A percentile compares a stretch with the other conserved stretches of the same genome.
These are phyloP conservation scores for Drosophila littoralis DNA, from an alignment of 1,140 invertebrate species.

Conservation along the genomic window DNA sequence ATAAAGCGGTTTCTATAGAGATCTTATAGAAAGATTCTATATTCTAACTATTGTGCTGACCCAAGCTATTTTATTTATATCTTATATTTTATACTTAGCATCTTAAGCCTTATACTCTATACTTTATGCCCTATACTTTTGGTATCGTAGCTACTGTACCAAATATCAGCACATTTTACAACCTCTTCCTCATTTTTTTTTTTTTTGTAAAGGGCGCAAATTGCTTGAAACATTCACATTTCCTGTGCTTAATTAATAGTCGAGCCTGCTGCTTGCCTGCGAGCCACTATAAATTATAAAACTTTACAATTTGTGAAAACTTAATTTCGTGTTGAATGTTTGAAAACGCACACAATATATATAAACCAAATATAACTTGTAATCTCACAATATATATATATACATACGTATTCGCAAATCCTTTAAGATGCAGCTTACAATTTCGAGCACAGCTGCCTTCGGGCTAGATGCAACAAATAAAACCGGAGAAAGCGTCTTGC, in stretches of 20 bases:
- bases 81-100: too few species aligned
- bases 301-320: constrained; percentile 10
- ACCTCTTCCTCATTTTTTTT: too few species aligned
- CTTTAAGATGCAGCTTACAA: constrained; percentile 7
- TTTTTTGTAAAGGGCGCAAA: constrained; percentile 42
- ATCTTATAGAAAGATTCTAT: too few species aligned
- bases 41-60: too few species aligned
- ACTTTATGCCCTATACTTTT: not conserved
- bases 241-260: constrained; percentile 68
- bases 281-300: constrained; percentile 2
- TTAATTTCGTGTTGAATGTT: not conserved
- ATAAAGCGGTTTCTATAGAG: too few species aligned
- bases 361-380: not conserved
- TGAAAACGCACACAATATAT: not conserved
- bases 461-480: constrained; percentile 62
- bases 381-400: not conserved
- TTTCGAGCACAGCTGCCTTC: constrained; percentile 19
- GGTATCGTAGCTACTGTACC: constrained; percentile 20
- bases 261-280: constrained; percentile 3
- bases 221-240: constrained; percentile 68
- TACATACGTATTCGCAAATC: not conserved
- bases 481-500: constrained; percentile 56
- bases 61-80: too few species aligned
- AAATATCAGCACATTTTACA: not conserved
- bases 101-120: not conserved